These are phyloP conservation scores for Diuraphis noxia DNA, from an alignment of 1,140 invertebrate genomes.

Conservation along the genomic window DNA sequence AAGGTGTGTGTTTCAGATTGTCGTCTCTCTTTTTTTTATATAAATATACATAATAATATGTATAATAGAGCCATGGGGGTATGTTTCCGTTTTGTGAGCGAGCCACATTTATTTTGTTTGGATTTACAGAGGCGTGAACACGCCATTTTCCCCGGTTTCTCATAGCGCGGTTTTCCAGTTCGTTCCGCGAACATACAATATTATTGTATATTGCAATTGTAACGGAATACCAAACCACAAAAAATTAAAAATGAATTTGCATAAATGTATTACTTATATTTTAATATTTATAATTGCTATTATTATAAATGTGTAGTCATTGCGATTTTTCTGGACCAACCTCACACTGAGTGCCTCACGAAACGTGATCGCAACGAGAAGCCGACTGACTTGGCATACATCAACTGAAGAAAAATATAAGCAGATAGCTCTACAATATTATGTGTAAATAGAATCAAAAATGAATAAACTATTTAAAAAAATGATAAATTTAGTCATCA, in stretches of 20 bases:
- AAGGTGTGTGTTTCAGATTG: not conserved
- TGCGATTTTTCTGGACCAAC: not conserved
- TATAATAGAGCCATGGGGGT: not conserved
- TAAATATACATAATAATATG: not conserved
- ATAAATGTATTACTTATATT: not conserved
- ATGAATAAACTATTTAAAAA: not conserved
- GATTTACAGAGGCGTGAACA: not conserved
- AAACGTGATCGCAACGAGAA: not conserved
- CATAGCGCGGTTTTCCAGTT: not conserved
- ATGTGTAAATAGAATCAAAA: not conserved
- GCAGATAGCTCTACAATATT: not conserved
- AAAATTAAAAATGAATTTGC: not conserved
- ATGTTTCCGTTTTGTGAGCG: not conserved
- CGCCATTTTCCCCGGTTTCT: not conserved
- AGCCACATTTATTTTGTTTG: not conserved
- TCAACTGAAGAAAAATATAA: not conserved
- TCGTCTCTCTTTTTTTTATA: not conserved
- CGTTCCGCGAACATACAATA: not conserved
- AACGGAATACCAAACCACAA: not conserved
- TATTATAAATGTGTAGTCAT: not conserved
- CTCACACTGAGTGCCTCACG: not conserved
- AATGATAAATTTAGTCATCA: not conserved
- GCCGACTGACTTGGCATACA: not conserved
- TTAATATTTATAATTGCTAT: not conserved
- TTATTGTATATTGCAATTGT: not conserved